A percentile compares a stretch with the other conserved stretches of the same genome.
phyloP scores from a whole-genome alignment of 2,797 vertebrate genomes.

The Steatocranus sp. region DNA sequence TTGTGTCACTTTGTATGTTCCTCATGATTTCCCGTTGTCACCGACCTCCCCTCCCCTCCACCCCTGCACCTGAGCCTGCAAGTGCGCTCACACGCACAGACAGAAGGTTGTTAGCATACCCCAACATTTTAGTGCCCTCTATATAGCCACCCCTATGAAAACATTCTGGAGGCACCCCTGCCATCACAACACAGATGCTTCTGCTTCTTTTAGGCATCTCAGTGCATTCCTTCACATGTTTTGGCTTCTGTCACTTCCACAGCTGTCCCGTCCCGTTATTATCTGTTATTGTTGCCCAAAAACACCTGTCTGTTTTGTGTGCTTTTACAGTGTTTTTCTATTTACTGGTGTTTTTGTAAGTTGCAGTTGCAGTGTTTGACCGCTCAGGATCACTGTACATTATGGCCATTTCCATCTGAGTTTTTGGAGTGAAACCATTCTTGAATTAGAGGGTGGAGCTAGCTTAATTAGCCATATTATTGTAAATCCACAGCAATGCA shows the following conservation, averaged over 20 bases:
- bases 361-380: no score
- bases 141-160: not conserved
- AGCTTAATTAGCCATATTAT: not conserved
- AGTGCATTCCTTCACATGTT: not conserved
- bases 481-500: not conserved
- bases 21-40: no score
- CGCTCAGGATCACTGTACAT: not conserved
- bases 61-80: not conserved
- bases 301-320: no score
- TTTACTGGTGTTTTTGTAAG: no score
- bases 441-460: not conserved
- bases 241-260: not conserved
- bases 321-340: no score
- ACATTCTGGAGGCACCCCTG: not conserved
- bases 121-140: not conserved
- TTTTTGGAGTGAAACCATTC: not conserved
- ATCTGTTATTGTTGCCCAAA: not conserved
- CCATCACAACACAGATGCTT: not conserved
- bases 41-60: no score
- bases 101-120: not conserved
- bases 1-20: no score
- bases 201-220: not conserved
- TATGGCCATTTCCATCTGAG: not conserved
- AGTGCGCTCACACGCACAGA: not conserved
- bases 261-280: not conserved